phyloP scores from a whole-genome alignment of 2,113 vertebrate species.

The Thomomys bottae region DNA sequence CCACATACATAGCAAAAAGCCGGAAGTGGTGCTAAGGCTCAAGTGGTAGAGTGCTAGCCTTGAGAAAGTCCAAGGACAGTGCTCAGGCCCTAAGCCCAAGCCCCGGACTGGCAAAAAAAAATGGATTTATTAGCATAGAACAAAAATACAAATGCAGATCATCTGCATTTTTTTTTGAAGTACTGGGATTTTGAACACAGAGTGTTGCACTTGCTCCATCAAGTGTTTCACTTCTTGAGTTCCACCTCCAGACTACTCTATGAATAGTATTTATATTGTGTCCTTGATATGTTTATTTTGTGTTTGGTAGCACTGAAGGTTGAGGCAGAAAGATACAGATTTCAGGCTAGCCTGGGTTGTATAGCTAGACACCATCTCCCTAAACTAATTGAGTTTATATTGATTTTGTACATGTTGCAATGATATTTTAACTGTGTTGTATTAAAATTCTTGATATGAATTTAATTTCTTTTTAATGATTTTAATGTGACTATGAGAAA shows the following conservation, averaged over 20 bases:
- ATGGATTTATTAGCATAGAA: background rate
- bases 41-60: too few relatives aligned
- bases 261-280: background rate
- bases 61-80: too few relatives aligned
- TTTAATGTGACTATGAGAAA: background rate
- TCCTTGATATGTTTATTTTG: background rate
- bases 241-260: background rate
- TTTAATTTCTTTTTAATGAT: background rate
- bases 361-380: background rate
- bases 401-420: background rate
- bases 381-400: background rate
- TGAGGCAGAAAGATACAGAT: background rate
- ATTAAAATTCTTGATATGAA: constrained; percentile 29
- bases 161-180: background rate
- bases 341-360: background rate
- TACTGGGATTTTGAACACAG: too few relatives aligned
- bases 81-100: too few relatives aligned
- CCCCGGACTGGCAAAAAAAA: too few relatives aligned
- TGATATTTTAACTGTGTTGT: background rate
- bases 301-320: too few relatives aligned
- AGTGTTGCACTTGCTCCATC: too few relatives aligned
- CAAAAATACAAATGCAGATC: background rate
- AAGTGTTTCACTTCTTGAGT: too few relatives aligned
- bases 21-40: too few relatives aligned
- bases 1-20: too few relatives aligned